These are phyloP conservation scores for Autographa pulchrina DNA, from an alignment of 2,888 invertebrate genomes.

Conservation along the genomic window DNA sequence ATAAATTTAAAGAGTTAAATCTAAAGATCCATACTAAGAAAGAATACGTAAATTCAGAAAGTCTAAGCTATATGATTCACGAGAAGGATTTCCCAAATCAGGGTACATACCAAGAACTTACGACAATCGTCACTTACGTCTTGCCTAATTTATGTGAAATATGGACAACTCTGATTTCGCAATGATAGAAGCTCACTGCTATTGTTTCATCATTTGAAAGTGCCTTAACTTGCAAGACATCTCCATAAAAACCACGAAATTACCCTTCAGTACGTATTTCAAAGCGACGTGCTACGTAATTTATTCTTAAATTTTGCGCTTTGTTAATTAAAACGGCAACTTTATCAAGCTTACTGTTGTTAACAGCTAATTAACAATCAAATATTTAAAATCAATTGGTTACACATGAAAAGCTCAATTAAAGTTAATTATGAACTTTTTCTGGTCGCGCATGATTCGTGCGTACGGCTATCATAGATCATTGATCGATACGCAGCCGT, in stretches of 20 bases:
- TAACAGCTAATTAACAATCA: background rate
- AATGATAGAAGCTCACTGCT: constrained; percentile 41
- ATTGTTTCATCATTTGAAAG: constrained; percentile 55
- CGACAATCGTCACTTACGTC: constrained; percentile 31
- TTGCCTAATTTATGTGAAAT: constrained; percentile 46
- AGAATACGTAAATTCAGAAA: too few relatives aligned
- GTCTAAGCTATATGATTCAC: too few relatives aligned
- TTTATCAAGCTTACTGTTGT: background rate
- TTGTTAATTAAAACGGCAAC: background rate
- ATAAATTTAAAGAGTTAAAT: too few relatives aligned
- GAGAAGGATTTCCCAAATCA: too few relatives aligned
- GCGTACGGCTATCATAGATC: constrained; percentile 66
- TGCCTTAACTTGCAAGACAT: constrained; percentile 32
- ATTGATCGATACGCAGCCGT: constrained; percentile 76
- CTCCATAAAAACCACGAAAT: constrained; percentile 19
- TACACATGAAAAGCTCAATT: constrained; percentile 8
- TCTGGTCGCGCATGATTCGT: constrained; percentile 44
- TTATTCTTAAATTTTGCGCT: background rate
- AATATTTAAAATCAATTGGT: constrained; percentile 11
- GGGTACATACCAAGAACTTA: background rate
- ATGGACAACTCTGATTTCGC: constrained; percentile 30
- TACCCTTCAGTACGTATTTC: background rate
- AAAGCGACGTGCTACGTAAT: background rate
- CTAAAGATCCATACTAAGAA: too few relatives aligned
- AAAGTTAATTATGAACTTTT: constrained; percentile 21